Evolutionary conservation across 2,113 vertebrate genomes (phyloP).

Genomic region (Tenrec ecaudatus): DNA sequence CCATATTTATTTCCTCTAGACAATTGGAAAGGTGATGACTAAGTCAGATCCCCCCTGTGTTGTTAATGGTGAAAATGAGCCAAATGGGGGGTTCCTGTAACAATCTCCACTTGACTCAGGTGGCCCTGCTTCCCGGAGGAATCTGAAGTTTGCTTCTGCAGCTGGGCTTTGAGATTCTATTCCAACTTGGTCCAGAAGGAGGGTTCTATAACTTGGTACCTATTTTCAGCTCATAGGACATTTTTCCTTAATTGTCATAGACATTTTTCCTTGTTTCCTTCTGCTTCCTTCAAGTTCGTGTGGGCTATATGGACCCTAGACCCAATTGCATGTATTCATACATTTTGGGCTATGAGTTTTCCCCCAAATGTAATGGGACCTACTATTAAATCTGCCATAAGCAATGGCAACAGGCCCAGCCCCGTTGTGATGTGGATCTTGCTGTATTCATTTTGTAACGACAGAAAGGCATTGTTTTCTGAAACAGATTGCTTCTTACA

Average conservation of each 20-base stretch:
- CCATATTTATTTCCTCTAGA: not conserved
- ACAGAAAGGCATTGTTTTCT: not conserved
- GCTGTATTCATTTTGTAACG: not conserved
- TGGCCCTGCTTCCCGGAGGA: slow-evolving; percentile 15
- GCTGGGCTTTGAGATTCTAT: slow-evolving; percentile 30
- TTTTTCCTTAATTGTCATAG: slow-evolving; percentile 53
- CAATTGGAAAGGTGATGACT: not conserved
- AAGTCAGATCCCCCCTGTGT: not conserved
- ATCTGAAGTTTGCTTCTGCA: slow-evolving; percentile 6
- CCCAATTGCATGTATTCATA: not conserved
- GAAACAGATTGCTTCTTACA: not conserved
- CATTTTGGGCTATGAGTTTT: not conserved
- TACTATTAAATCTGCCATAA: not conserved
- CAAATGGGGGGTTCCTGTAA: not conserved
- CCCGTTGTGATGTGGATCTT: not conserved
- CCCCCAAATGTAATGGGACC: not conserved
- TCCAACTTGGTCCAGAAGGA: slow-evolving; percentile 19
- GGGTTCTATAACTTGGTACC: slow-evolving; percentile 11
- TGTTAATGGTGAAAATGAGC: not conserved
- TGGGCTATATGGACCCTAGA: not conserved
- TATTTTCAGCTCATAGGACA: slow-evolving; percentile 22
- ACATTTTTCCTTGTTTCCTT: slow-evolving; percentile 46
- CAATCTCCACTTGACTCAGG: not conserved
- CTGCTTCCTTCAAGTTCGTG: not conserved
- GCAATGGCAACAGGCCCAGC: not conserved